Evolutionary conservation across 37 sponge, comb jelly and placozoan species (phyloP).

Genomic region (Lycopodina hypogea): DNA sequence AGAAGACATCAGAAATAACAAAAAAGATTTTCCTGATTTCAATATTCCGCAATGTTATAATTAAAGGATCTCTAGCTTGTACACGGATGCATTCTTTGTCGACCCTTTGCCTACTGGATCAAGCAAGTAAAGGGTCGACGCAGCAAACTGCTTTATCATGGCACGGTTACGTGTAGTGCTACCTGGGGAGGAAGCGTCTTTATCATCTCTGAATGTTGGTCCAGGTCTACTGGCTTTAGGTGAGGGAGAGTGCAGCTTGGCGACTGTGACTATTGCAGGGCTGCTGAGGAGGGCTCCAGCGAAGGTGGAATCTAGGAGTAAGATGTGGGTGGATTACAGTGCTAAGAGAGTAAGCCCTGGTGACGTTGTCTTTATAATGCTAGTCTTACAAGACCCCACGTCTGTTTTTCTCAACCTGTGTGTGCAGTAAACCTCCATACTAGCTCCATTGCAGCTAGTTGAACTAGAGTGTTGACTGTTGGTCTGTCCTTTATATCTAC

Average conservation of each 20-base stretch:
- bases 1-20: slow-evolving; percentile 4
- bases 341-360: slow-evolving; percentile 3
- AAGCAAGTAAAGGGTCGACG: not conserved
- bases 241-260: not conserved
- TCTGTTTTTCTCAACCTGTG: no score
- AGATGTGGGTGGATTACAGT: slow-evolving; percentile 25
- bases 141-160: no score
- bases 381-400: no score
- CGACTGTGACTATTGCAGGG: not conserved
- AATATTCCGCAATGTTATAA: no score
- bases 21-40: not conserved
- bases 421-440: no score
- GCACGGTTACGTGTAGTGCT: not conserved
- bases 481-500: no score
- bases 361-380: no score
- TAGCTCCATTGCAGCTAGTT: no score
- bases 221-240: slow-evolving; percentile 8
- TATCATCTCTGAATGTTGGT: not conserved
- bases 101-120: no score
- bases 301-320: not conserved
- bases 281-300: not conserved
- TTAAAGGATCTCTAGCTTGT: no score
- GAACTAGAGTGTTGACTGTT: no score
- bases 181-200: slow-evolving; percentile 5
- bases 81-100: no score